A percentile compares a stretch with the other conserved stretches of the same genome.
Conservation (phyloP, 1,140 invertebrate genomes). For the Arion vulgaris region DNA sequence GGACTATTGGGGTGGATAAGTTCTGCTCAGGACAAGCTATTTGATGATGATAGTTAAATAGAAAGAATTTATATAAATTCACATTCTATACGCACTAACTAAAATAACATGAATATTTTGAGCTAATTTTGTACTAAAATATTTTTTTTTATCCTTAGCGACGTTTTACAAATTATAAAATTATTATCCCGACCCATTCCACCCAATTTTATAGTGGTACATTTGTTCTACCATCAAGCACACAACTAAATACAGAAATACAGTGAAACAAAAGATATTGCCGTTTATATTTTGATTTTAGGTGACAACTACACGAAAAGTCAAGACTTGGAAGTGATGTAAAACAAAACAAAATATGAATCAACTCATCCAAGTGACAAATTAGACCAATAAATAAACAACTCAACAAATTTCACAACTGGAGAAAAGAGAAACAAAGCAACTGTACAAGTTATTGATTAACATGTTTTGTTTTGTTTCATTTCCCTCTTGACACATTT, state of each 20-base stretch:
- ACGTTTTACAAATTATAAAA: too few relatives aligned
- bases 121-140: too few relatives aligned
- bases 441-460: not conserved
- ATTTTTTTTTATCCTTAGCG: too few relatives aligned
- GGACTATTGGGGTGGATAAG: too few relatives aligned
- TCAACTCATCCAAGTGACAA: not conserved
- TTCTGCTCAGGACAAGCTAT: too few relatives aligned
- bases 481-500: conserved; percentile 11
- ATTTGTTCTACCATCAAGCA: not conserved
- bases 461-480: conserved; percentile 9
- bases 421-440: conserved; percentile 1
- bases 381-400: not conserved
- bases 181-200: too few relatives aligned
- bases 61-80: too few relatives aligned
- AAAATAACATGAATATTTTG: too few relatives aligned
- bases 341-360: conserved; percentile 4
- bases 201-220: too few relatives aligned
- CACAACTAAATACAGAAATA: not conserved
- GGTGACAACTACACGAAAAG: not conserved
- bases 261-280: not conserved
- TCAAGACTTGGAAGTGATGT: not conserved
- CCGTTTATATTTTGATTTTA: conserved; percentile 13
- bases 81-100: too few relatives aligned
- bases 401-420: not conserved
- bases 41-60: too few relatives aligned